Percentiles rank a stretch among this genome's conserved stretches.
Conservation (phyloP, 2,797 vertebrate genomes). For the Micropoecilia bifurca region DNA sequence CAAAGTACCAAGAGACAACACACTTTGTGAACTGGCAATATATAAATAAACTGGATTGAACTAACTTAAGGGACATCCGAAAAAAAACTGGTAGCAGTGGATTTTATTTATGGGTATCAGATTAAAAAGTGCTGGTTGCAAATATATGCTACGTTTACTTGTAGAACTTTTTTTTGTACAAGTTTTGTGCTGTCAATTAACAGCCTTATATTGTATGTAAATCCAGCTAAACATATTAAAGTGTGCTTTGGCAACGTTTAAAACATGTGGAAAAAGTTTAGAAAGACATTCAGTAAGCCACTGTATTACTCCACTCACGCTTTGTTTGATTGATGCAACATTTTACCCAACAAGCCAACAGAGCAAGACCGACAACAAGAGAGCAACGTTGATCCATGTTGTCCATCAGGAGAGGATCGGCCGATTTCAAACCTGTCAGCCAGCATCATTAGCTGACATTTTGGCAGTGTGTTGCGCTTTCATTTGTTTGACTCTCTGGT, state of each 20-base stretch:
- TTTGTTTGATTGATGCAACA: not conserved
- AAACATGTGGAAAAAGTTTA: not conserved
- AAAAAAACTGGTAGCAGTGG: not conserved
- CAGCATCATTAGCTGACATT: conserved; percentile 24
- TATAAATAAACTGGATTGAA: not conserved
- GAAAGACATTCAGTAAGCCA: not conserved
- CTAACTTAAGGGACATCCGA: not conserved
- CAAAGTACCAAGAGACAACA: not conserved
- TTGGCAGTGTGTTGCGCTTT: conserved; percentile 23
- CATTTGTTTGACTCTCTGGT: conserved; percentile 28
- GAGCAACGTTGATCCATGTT: conserved; percentile 2
- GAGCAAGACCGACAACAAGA: not conserved
- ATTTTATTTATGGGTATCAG: not conserved
- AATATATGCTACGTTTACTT: not conserved
- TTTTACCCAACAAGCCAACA: conserved; percentile 9
- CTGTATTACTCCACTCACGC: not conserved
- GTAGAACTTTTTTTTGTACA: not conserved
- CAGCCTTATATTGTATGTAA: not conserved
- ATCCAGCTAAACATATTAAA: not conserved
- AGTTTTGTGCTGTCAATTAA: not conserved
- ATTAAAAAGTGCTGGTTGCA: not conserved
- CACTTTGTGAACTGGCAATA: not conserved
- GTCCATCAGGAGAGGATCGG: conserved; percentile 2
- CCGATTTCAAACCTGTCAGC: conserved; percentile 19
- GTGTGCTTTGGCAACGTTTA: not conserved